Evolutionary conservation across 2,797 vertebrate species (phyloP).

Genomic region (Dipus sagitta): DNA sequence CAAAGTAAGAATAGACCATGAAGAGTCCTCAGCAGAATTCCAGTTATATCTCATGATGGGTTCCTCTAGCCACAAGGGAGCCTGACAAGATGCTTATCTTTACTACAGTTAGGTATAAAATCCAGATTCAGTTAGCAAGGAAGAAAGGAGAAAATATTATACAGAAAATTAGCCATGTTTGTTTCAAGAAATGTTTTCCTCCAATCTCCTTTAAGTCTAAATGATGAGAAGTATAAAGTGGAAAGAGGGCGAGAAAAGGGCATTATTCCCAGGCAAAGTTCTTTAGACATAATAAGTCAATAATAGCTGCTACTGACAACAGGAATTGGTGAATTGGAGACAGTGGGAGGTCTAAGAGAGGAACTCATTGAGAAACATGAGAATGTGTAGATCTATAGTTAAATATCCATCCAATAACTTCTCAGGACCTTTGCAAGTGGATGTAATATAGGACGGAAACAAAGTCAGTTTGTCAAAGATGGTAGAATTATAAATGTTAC

Average conservation of each 20-base stretch:
- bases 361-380: background rate
- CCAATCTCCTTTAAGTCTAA: conserved; percentile 25
- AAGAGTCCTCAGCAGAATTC: conserved; percentile 13
- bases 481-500: conserved; percentile 3
- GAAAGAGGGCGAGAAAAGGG: conserved; percentile 47
- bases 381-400: background rate
- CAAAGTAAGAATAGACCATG: conserved; percentile 4
- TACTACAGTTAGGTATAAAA: background rate
- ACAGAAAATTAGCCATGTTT: background rate
- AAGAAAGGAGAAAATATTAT: background rate
- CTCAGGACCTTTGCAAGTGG: conserved; percentile 13
- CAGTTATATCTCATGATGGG: conserved; percentile 41
- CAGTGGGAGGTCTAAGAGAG: background rate
- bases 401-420: background rate
- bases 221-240: conserved; percentile 13
- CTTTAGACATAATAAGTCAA: background rate
- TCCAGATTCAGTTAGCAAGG: conserved; percentile 13
- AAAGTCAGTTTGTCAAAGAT: conserved; percentile 38
- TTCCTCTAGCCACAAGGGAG: conserved; percentile 2
- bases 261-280: background rate
- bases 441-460: background rate
- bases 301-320: background rate
- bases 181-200: background rate
- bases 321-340: background rate
- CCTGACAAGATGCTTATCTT: background rate